phyloP scores from a whole-genome alignment of 2,888 invertebrate species.

The Laspeyria flexula region DNA sequence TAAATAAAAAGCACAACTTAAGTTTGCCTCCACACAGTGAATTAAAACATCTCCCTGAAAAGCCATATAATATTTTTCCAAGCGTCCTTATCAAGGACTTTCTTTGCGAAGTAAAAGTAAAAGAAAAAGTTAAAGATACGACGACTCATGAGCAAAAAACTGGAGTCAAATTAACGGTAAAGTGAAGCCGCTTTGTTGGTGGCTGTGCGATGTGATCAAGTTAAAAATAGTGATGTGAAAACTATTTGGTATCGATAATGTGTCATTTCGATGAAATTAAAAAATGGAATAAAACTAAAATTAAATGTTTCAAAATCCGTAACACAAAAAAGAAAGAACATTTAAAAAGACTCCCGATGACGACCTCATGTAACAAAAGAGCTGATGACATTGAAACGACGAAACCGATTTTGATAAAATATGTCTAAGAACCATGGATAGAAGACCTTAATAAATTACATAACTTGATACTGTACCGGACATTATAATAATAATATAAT shows the following conservation, averaged over 20 bases:
- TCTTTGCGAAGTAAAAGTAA: conserved; percentile 27
- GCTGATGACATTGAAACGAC: too few relatives aligned
- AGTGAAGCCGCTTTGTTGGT: conserved; percentile 35
- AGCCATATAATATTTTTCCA: conserved; percentile 22
- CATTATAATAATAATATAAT: too few relatives aligned
- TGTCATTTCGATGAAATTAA: too few relatives aligned
- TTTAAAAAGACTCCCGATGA: too few relatives aligned
- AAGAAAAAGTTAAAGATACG: conserved; percentile 32
- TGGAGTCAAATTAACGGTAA: conserved; percentile 33
- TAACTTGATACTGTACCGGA: too few relatives aligned
- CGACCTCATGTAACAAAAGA: too few relatives aligned
- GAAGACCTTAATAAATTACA: too few relatives aligned
- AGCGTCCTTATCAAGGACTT: conserved; percentile 30
- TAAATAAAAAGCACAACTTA: neutral
- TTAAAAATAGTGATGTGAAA: conserved; percentile 34
- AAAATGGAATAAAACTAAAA: too few relatives aligned
- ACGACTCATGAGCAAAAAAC: conserved; percentile 27
- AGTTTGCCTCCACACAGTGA: neutral
- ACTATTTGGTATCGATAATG: conserved; percentile 5
- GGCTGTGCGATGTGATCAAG: conserved; percentile 36
- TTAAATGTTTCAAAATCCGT: too few relatives aligned
- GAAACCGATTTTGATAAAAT: too few relatives aligned
- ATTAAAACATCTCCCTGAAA: conserved; percentile 13
- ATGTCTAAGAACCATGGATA: too few relatives aligned
- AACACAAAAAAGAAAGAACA: too few relatives aligned